A percentile compares a stretch with the other conserved stretches of the same genome.
Evolutionary conservation across 2,113 vertebrate species (phyloP).

Genomic region (Micronycteris hirsuta): DNA sequence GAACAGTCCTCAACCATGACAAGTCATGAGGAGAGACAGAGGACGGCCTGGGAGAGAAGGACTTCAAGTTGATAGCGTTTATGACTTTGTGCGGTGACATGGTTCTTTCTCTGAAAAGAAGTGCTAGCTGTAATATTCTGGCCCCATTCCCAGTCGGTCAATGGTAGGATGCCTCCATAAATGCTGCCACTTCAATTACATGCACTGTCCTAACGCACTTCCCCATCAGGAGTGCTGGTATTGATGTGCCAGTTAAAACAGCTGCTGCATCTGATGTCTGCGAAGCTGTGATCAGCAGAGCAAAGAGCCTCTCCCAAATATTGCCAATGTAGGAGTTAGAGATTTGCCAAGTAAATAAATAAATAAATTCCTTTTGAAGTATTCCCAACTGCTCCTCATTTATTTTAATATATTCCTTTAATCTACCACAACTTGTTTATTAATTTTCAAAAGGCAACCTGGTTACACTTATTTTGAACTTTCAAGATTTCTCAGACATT

Average conservation of each 20-base stretch:
- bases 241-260: constrained; percentile 14
- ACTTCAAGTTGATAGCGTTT: neutral
- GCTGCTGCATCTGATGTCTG: neutral
- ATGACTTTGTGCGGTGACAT: neutral
- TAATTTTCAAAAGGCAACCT: constrained; percentile 24
- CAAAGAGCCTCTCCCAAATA: neutral
- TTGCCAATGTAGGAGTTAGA: neutral
- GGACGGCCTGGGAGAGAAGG: neutral
- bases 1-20: neutral
- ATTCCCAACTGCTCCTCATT: neutral
- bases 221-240: neutral
- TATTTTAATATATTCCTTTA: constrained; percentile 31
- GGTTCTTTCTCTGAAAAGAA: neutral
- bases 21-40: neutral
- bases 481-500: constrained; percentile 40
- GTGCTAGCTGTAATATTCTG: neutral
- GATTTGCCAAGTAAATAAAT: neutral
- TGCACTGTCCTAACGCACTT: neutral
- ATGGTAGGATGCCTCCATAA: neutral
- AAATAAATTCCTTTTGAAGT: neutral
- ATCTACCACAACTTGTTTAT: neutral
- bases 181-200: neutral
- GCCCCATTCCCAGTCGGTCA: neutral
- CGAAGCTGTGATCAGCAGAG: neutral
- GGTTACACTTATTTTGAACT: constrained; percentile 9